Conservation (phyloP, 2,113 vertebrate genomes). For the Kobus ellipsiprymnus region DNA sequence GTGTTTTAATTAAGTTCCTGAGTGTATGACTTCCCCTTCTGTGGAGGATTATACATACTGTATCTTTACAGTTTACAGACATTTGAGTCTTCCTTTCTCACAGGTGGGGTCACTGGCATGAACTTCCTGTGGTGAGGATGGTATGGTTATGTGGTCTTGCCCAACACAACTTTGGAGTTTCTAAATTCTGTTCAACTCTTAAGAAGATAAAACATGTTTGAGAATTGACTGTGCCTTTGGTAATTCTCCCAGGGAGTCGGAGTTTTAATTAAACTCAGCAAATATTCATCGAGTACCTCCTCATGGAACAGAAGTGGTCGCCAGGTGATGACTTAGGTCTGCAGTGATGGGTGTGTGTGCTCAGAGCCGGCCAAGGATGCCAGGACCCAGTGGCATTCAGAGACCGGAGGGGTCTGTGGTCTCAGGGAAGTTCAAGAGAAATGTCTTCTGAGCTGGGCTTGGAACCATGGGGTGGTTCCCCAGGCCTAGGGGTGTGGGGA, state of each 20-base stretch:
- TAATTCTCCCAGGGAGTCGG: background rate
- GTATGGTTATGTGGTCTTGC: accelerated
- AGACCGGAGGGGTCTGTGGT: accelerated
- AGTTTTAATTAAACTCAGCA: background rate
- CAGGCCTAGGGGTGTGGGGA: accelerated
- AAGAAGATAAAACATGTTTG: background rate
- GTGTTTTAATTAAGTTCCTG: accelerated
- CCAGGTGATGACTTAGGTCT: accelerated
- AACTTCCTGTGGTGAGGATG: accelerated
- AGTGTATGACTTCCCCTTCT: accelerated
- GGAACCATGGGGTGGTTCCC: background rate
- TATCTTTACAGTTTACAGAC: background rate
- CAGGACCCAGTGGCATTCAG: accelerated
- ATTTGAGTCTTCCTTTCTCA: background rate
- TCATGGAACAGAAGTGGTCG: accelerated
- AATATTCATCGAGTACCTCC: background rate
- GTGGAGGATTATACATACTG: accelerated
- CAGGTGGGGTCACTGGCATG: accelerated
- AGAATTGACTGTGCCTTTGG: background rate
- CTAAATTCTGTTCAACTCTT: accelerated
- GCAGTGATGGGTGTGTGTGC: accelerated
- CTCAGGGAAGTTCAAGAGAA: accelerated
- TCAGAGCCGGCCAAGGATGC: background rate
- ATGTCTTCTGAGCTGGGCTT: background rate
- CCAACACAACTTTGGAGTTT: no score